Evolutionary conservation across 2,113 vertebrate species (phyloP).

Genomic region (Scomber japonicus): DNA sequence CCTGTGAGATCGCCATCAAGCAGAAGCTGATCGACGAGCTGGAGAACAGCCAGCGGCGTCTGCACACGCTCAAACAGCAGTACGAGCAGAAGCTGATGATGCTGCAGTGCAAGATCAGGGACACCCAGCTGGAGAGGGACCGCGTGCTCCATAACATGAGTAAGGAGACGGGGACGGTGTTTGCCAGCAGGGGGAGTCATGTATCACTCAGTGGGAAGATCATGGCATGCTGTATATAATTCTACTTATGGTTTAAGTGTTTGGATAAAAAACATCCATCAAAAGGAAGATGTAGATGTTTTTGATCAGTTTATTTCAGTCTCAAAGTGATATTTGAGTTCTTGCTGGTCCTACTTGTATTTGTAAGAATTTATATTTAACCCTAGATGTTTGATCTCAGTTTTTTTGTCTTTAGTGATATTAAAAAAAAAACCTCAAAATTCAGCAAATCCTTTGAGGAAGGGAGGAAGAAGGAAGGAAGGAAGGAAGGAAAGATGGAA

Average conservation of each 20-base stretch:
- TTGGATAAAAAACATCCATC: neutral
- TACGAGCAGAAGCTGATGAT: constrained; percentile 98
- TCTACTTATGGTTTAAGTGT: neutral
- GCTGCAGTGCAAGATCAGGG: constrained; percentile 95
- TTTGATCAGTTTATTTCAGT: constrained; percentile 3
- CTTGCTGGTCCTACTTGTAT: neutral
- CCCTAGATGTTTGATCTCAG: neutral
- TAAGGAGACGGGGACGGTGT: constrained; percentile 65
- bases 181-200: neutral
- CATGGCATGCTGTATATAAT: neutral
- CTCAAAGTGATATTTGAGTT: neutral
- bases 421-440: neutral
- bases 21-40: constrained; percentile 98
- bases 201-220: neutral
- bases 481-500: too few relatives aligned
- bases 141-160: constrained; percentile 97
- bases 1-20: constrained; percentile 99
- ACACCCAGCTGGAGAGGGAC: constrained; percentile 96
- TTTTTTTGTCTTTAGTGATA: neutral
- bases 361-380: constrained; percentile 9
- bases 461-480: too few relatives aligned
- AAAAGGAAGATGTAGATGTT: neutral
- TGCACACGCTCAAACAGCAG: constrained; percentile 95
- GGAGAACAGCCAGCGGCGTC: constrained; percentile 95
- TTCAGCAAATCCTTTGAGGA: constrained; percentile 9